These are phyloP conservation scores for Tricholauxania praeusta DNA, from an alignment of 2,888 invertebrate genomes.

Conservation along the genomic window DNA sequence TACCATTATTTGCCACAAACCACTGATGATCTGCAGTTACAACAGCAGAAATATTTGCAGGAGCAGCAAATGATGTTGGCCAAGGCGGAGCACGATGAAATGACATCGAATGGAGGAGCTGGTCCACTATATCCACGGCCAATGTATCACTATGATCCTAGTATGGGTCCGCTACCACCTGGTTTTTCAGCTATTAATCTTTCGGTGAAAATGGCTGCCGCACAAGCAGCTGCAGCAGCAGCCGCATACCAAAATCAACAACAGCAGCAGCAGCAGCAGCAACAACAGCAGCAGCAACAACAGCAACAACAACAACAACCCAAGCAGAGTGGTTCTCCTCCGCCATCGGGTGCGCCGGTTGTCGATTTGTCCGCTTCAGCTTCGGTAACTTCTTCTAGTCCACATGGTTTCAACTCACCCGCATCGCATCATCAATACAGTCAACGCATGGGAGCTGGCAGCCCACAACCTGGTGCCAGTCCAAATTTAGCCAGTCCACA, in stretches of 20 bases:
- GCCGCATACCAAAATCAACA: slow-evolving; percentile 65
- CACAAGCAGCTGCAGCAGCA: slow-evolving; percentile 66
- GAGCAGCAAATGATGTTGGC: slow-evolving; percentile 71
- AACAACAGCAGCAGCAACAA: slow-evolving; percentile 57
- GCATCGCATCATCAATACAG: slow-evolving; percentile 67
- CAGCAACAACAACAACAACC: slow-evolving; percentile 67
- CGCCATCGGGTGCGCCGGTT: slow-evolving; percentile 73
- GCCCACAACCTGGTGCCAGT: slow-evolving; percentile 88
- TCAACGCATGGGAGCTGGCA: slow-evolving; percentile 71
- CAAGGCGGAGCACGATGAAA: slow-evolving; percentile 79
- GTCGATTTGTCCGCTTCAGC: slow-evolving; percentile 87
- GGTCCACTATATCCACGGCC: slow-evolving; percentile 85
- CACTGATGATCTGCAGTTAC: slow-evolving; percentile 71
- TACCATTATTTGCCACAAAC: slow-evolving; percentile 72
- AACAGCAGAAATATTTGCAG: slow-evolving; percentile 74
- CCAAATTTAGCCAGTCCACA: slow-evolving; percentile 89
- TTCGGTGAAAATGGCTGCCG: slow-evolving; percentile 80
- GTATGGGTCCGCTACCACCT: slow-evolving; percentile 78
- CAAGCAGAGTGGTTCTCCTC: slow-evolving; percentile 72
- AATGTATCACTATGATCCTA: slow-evolving; percentile 85
- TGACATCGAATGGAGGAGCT: slow-evolving; percentile 61
- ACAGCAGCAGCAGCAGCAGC: slow-evolving; percentile 58
- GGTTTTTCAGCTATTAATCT: slow-evolving; percentile 86
- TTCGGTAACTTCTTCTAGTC: slow-evolving; percentile 85
- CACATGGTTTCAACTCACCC: slow-evolving; percentile 74